A percentile compares a stretch with the other conserved stretches of the same genome.
These are phyloP conservation scores for Tipula confusa DNA, from an alignment of 2,888 invertebrate genomes.

Conservation along the genomic window DNA sequence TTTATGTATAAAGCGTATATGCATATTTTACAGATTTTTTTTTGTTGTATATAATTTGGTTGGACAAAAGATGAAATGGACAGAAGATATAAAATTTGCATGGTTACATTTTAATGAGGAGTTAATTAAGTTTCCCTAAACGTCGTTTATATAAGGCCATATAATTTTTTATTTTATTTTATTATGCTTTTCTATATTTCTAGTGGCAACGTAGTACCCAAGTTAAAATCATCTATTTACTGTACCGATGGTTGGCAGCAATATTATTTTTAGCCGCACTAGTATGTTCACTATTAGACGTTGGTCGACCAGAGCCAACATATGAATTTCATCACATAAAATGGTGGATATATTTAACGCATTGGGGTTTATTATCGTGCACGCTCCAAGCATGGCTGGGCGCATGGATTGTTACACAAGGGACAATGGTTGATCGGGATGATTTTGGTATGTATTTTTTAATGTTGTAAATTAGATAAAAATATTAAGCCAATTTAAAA, in stretches of 20 bases:
- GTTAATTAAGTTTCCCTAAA: not conserved
- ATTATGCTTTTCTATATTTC: too few relatives aligned
- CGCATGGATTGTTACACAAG: constrained; percentile 51
- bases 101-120: not conserved
- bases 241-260: constrained; percentile 51
- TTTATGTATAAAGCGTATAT: not conserved
- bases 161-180: not conserved
- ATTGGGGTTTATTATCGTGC: constrained; percentile 49
- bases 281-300: constrained; percentile 49
- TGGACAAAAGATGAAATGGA: not conserved
- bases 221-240: constrained; percentile 50
- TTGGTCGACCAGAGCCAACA: constrained; percentile 48
- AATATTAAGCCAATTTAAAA: too few relatives aligned
- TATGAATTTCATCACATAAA: constrained; percentile 50
- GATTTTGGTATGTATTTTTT: constrained; percentile 42
- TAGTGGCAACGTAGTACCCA: constrained; percentile 51
- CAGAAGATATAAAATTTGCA: not conserved
- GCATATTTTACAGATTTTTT: not conserved
- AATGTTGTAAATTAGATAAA: too few relatives aligned
- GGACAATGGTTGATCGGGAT: constrained; percentile 52
- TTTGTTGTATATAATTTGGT: not conserved
- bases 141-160: not conserved
- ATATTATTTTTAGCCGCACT: constrained; percentile 50
- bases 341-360: constrained; percentile 51
- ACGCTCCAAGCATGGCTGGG: constrained; percentile 49